Evolutionary conservation across 2,113 vertebrate species (phyloP).

Genomic region (Myotis davidii): DNA sequence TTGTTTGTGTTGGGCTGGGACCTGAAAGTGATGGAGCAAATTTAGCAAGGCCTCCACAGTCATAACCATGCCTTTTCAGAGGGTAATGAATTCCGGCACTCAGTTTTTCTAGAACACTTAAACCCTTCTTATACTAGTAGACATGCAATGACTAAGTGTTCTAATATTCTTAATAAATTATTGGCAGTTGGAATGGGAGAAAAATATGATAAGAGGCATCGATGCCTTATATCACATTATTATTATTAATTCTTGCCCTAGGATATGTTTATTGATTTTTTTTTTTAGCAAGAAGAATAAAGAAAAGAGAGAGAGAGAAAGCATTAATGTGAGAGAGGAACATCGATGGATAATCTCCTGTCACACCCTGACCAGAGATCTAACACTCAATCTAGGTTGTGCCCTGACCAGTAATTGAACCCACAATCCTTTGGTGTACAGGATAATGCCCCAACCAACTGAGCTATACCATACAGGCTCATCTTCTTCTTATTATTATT

Average conservation of each 20-base stretch:
- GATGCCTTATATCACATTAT: neutral
- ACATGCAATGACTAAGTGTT: neutral
- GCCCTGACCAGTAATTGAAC: neutral
- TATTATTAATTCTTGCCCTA: neutral
- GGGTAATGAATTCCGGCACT: neutral
- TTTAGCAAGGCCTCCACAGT: neutral
- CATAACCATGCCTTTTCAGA: neutral
- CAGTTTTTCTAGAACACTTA: neutral
- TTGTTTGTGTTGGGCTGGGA: neutral
- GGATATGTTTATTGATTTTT: neutral
- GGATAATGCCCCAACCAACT: neutral
- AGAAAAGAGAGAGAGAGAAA: no score
- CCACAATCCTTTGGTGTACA: neutral
- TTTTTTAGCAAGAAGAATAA: neutral
- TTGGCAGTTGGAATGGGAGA: neutral
- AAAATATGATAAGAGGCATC: neutral
- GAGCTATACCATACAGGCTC: neutral
- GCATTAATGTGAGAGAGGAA: neutral
- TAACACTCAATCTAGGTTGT: neutral
- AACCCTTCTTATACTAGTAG: neutral
- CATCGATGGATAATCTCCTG: neutral
- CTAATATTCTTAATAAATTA: conserved; percentile 37
- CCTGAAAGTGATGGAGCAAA: neutral
- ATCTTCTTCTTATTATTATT: no score
- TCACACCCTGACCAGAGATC: neutral